Percentiles rank a stretch among this genome's conserved stretches.
Evolutionary conservation across 53 echinoderm and acorn worm genomes (phyloP).

Genomic region (Holothuria leucospilota): DNA sequence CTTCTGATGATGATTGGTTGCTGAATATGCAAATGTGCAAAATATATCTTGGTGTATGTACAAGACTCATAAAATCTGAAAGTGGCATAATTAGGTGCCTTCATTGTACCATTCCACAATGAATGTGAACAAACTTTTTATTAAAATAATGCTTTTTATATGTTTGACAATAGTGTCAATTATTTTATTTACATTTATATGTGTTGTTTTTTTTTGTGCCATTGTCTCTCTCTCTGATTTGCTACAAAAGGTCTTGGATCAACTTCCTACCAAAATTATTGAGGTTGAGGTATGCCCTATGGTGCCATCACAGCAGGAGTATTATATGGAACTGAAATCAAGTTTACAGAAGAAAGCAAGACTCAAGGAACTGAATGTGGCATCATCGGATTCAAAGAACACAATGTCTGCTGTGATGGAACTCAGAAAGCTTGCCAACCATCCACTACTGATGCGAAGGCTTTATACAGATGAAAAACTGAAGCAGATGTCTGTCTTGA

Average conservation of each 20-base stretch:
- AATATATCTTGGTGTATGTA: too few species aligned
- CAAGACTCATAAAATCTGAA: too few species aligned
- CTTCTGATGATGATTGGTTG: too few species aligned
- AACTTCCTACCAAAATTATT: conserved; percentile 82
- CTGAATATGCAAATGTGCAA: too few species aligned
- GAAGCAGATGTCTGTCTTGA: conserved; percentile 87
- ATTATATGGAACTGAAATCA: conserved; percentile 65
- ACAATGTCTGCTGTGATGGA: conserved; percentile 85
- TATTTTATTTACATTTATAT: too few species aligned
- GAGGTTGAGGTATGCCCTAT: conserved; percentile 69
- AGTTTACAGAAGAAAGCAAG: conserved; percentile 50
- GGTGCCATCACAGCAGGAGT: conserved; percentile 62
- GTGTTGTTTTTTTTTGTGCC: too few species aligned
- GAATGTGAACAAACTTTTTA: too few species aligned
- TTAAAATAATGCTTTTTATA: too few species aligned
- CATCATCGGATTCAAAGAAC: conserved; percentile 20
- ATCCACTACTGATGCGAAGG: conserved; percentile 77
- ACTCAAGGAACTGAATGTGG: background rate
- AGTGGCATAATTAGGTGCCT: too few species aligned
- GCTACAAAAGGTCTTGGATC: conserved; percentile 76
- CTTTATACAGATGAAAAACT: conserved; percentile 83
- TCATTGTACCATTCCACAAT: too few species aligned
- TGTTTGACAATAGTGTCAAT: too few species aligned
- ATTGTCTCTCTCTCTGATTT: background rate
- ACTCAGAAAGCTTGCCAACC: conserved; percentile 92